Base-by-base conservation (phyloP, 1,140 invertebrate species). In the Cydia fagiglandana region DNA sequence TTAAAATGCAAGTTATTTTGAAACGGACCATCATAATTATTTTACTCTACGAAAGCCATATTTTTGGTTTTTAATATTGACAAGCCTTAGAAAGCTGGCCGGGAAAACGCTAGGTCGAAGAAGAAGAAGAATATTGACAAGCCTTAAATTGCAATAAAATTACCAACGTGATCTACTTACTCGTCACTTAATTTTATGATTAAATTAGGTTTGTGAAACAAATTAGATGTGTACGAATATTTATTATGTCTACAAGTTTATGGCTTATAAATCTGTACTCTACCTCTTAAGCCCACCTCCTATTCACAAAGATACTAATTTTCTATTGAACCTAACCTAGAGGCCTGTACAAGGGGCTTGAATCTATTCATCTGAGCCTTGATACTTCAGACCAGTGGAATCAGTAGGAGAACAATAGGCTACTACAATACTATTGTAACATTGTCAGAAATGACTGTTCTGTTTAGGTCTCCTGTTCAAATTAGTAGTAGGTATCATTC, bases 331-430 rank as follows among this genome's bases (percentile, higher is more conserved):
- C 17, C 56, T 20, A 20, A 1, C 53, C 17, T 61, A 20, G n/a
- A 61, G n/a, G 24, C 53, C 7, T 61, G 53, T 10, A 20, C 53
- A 61, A 61, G 20, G 20, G 56, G 17, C 56, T 24, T 24, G 56
- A 61, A 24, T 6, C 56, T 12, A 61, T 61, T 61, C 56, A 61
- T 61, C 56, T 20, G 20, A 61, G 56, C 15, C 10, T 61, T 61
- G 56, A 61, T 61, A 61, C 20, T 61, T 17, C 56, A 61, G 56
- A 61, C 20, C 56, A 61, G 10, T 24, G 56, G n/a, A 24, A 61
- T 61, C n/a, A 61, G 7, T n/a, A 12, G 56, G 6, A 20, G 24
- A 10, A 61, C 56, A 61, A 61, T 61, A 24, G 56, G 56, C 56
- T 2, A 13, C 56, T 61, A 61, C 56, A 61, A 24, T 20, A 61